Percentiles rank a stretch among this genome's conserved stretches.
These are phyloP conservation scores for Rhizoglyphus robini DNA, from an alignment of 1,140 invertebrate genomes.

Conservation along the genomic window DNA sequence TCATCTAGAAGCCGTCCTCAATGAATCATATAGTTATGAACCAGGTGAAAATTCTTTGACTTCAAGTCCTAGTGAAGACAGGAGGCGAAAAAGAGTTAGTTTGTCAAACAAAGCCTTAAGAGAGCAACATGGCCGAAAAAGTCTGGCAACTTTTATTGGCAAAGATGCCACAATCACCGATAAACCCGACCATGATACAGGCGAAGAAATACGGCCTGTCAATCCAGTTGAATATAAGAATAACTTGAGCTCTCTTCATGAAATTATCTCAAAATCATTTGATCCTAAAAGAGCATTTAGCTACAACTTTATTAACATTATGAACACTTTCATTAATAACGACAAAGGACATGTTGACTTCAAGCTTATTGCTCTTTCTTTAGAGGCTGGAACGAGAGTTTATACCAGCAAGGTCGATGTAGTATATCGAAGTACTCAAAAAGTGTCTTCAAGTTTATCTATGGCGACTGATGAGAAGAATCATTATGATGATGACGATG, in stretches of 20 bases:
- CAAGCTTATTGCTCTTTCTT: constrained; percentile 55
- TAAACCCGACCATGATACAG: background rate
- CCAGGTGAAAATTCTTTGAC: background rate
- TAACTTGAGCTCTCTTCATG: background rate
- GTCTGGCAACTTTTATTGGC: background rate
- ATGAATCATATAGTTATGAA: too few relatives aligned
- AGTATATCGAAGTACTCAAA: constrained; percentile 56
- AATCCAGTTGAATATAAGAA: background rate
- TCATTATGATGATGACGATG: constrained; percentile 5
- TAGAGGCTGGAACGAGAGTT: constrained; percentile 68
- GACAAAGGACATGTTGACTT: constrained; percentile 19
- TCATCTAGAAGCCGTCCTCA: too few relatives aligned
- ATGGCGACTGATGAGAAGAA: constrained; percentile 26
- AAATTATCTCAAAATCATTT: constrained; percentile 13
- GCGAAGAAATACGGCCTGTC: background rate
- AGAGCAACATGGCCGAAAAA: background rate
- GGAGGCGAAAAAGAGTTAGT: background rate
- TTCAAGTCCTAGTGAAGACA: background rate
- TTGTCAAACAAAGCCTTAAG: background rate
- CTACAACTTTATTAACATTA: background rate
- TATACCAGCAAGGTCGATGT: constrained; percentile 64
- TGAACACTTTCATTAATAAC: background rate
- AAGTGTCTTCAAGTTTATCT: constrained; percentile 53
- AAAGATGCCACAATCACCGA: too few relatives aligned
- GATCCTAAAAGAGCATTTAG: constrained; percentile 3